phyloP scores from a whole-genome alignment of 2,888 invertebrate species.

The Julus scandinavius region DNA sequence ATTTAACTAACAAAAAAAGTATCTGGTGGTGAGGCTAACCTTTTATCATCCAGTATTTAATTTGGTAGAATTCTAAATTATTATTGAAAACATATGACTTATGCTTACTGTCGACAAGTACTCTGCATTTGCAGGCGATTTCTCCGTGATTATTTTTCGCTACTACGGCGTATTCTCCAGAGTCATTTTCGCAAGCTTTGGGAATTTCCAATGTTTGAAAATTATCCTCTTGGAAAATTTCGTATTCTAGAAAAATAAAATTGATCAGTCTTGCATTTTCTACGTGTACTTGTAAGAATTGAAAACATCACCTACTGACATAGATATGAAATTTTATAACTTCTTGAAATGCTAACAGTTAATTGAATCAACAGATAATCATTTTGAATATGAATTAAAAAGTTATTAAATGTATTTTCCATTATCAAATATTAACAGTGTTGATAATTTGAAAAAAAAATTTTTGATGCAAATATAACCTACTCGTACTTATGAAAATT shows the following conservation, averaged over 20 bases:
- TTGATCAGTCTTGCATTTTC: background rate
- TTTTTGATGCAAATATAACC: no score
- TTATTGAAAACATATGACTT: background rate
- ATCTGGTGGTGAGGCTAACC: no score
- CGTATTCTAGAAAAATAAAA: background rate
- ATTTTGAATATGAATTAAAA: no score
- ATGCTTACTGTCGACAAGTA: constrained; percentile 77
- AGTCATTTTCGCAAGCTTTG: constrained; percentile 80
- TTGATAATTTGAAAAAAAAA: no score
- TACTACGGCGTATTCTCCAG: constrained; percentile 81
- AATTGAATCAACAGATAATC: no score
- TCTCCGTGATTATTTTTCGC: constrained; percentile 85
- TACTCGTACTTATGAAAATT: no score
- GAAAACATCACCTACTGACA: background rate
- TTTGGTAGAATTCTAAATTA: no score
- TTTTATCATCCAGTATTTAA: no score
- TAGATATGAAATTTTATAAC: background rate
- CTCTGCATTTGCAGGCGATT: constrained; percentile 79
- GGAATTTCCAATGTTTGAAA: constrained; percentile 89
- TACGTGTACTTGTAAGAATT: background rate
- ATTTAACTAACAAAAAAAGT: no score
- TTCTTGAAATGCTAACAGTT: no score
- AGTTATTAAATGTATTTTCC: no score
- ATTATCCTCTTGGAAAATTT: constrained; percentile 68
- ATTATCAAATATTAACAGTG: no score